phyloP scores from a whole-genome alignment of 2,113 vertebrate species.

The Rhadina sibilatrix region DNA sequence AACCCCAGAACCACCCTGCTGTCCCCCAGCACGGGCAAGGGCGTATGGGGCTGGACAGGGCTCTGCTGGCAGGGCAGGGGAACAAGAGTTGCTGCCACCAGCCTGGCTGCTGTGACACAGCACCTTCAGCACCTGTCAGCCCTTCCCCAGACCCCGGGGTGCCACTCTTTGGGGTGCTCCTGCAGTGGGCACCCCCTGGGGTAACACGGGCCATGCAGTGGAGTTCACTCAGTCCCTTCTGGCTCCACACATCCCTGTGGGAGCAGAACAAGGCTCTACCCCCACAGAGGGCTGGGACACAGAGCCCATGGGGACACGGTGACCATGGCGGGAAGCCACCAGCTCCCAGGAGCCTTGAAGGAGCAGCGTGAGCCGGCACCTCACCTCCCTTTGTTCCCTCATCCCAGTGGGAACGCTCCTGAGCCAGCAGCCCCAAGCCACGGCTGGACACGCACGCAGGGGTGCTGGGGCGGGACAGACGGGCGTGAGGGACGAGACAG shows the following conservation, averaged over 20 bases:
- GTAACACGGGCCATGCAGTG: rapidly evolving
- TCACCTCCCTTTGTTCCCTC: background rate
- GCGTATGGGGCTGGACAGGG: rapidly evolving
- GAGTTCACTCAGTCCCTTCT: background rate
- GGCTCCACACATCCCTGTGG: rapidly evolving
- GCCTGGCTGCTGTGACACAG: background rate
- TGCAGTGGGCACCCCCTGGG: rapidly evolving
- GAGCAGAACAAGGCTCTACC: background rate
- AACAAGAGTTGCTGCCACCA: background rate
- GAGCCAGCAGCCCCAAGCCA: background rate
- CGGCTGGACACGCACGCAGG: rapidly evolving
- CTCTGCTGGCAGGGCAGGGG: background rate
- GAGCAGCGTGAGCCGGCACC: rapidly evolving
- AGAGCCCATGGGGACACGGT: rapidly evolving
- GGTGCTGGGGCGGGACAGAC: rapidly evolving
- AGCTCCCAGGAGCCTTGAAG: background rate
- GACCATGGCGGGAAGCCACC: rapidly evolving
- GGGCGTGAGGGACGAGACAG: background rate
- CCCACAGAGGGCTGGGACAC: rapidly evolving
- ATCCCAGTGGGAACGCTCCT: rapidly evolving
- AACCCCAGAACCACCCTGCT: background rate
- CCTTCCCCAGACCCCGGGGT: background rate
- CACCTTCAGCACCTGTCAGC: rapidly evolving
- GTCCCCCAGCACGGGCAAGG: rapidly evolving
- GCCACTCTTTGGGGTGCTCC: background rate